Percentiles rank a stretch among this genome's conserved stretches.
Conservation (phyloP, 1,140 invertebrate genomes). For the Ostrea edulis region DNA sequence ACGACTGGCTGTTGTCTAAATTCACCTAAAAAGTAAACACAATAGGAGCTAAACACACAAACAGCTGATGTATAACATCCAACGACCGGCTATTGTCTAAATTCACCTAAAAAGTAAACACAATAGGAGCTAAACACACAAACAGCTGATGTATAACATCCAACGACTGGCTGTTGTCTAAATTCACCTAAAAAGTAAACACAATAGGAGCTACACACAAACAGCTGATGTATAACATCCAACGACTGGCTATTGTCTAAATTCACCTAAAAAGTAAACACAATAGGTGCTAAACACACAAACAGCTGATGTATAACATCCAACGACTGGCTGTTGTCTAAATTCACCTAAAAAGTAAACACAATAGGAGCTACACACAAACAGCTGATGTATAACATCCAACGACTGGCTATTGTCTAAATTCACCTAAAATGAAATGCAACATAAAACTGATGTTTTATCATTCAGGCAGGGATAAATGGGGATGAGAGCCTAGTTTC, state of each 20-base stretch:
- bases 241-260: slow-evolving; percentile 59
- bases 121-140: slow-evolving; percentile 84
- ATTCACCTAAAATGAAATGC: slow-evolving; percentile 69
- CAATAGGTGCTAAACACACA: slow-evolving; percentile 84
- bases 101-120: too few relatives aligned
- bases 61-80: slow-evolving; percentile 84
- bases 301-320: slow-evolving; percentile 85
- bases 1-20: slow-evolving; percentile 67
- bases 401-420: slow-evolving; percentile 59
- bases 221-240: too few relatives aligned
- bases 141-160: slow-evolving; percentile 85
- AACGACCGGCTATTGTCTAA: slow-evolving; percentile 72
- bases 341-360: too few relatives aligned
- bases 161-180: slow-evolving; percentile 71
- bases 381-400: too few relatives aligned
- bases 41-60: too few relatives aligned
- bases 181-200: too few relatives aligned
- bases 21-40: too few relatives aligned
- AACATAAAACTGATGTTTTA: not conserved
- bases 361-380: slow-evolving; percentile 75
- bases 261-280: slow-evolving; percentile 76
- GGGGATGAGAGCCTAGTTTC: not conserved
- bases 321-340: slow-evolving; percentile 71
- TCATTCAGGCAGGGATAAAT: not conserved
- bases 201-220: too few relatives aligned